Base-by-base conservation (phyloP, 2,113 vertebrate genomes). In the Sinocyclocheilus rhinocerous region DNA sequence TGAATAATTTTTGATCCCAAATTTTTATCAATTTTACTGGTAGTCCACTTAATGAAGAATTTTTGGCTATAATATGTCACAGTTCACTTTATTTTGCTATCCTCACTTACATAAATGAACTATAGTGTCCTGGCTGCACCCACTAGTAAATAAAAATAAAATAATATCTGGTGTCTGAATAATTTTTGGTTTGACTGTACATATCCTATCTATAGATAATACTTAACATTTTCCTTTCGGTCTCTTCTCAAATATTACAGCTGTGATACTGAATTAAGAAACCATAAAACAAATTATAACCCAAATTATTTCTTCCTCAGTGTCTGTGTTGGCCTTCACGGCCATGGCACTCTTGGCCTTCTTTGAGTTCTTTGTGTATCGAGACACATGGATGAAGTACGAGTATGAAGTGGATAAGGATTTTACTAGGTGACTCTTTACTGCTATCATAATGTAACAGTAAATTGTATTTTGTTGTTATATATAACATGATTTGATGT, bases 401-500 rank as follows among this genome's bases (percentile, higher is more conserved):
- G 97, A 99, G 78, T 99, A 99, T 90, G 97, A 99, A 94, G 98
- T 99, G 90, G 98, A 99, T 94, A 99, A 96, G 91, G 98, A 99
- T 91, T 99, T 96, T 93, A 96, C 94, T 89, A 99, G 97, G 98
- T 99, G 92, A 90, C n/a, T 16, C 13, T 52, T 24, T 48, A 24
- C 52, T 20, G 4, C 20, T 20, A 2, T 6, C 22, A n/a, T 61
- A 61, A 76, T 42, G 42, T 52, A 26, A 16, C 24, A 4, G 13
- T 29, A 9, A 15, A 50, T 45, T 76, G 10, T 33, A 20, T 61
- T 80, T n/a, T 61, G 18, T 9, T 61, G 10, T 4, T 61, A 10
- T 59, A 57, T 59, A 59, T 22, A 20, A n/a, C 16, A n/a, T n/a
- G 22, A n/a, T 61, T 61, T n/a, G 13, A 48, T 48, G 39, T 16